Conservation (phyloP, 2,797 vertebrate species). For the Nannoperca obscura region DNA sequence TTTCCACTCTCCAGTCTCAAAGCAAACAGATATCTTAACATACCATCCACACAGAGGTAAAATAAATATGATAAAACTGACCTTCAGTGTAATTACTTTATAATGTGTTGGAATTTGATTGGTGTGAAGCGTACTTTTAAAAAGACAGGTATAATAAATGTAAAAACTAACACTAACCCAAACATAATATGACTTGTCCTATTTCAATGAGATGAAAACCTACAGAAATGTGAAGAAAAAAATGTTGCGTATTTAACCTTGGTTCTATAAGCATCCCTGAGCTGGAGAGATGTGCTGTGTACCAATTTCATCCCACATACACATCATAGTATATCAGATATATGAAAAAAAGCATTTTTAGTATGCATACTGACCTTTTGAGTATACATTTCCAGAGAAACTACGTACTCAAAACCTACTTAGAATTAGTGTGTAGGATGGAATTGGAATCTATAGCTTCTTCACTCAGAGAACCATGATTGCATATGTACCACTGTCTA, state of each 20-base stretch:
- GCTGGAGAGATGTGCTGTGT: neutral
- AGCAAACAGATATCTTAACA: constrained; percentile 14
- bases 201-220: constrained; percentile 1
- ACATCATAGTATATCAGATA: no score
- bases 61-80: constrained; percentile 10
- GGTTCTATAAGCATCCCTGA: neutral
- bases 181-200: neutral
- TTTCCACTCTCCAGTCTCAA: neutral
- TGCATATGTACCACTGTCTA: neutral
- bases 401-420: neutral
- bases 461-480: neutral
- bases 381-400: neutral
- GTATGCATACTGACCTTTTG: neutral
- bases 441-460: neutral
- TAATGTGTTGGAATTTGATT: constrained; percentile 8
- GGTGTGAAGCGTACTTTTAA: neutral
- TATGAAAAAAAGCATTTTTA: neutral
- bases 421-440: neutral
- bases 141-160: neutral
- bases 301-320: neutral
- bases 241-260: neutral
- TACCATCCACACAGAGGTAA: neutral
- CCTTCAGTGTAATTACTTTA: neutral
- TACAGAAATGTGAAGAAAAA: neutral
- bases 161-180: neutral